A percentile compares a stretch with the other conserved stretches of the same genome.
Evolutionary conservation across 2,113 vertebrate species (phyloP).

Genomic region (Otolemur garnettii): DNA sequence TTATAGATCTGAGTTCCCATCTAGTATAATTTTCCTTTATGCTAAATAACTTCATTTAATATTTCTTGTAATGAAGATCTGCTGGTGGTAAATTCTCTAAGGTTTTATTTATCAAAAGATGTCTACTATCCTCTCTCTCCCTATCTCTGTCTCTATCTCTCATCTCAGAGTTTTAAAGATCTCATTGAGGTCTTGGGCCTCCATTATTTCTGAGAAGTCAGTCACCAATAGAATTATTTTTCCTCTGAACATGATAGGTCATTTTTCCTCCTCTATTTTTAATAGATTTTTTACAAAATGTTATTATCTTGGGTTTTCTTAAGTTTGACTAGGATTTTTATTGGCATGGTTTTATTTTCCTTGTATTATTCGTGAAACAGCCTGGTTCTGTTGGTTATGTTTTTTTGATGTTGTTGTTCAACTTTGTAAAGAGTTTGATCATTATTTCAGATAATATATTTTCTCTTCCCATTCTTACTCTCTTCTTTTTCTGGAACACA

Average conservation of each 20-base stretch:
- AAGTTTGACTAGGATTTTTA: neutral
- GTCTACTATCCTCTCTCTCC: too few relatives aligned
- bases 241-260: neutral
- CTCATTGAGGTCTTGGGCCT: neutral
- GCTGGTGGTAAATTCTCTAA: neutral
- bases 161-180: neutral
- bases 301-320: neutral
- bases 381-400: neutral
- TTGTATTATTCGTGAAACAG: neutral
- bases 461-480: neutral
- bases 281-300: neutral
- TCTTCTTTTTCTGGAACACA: neutral
- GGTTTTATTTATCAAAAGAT: neutral
- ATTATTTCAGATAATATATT: neutral
- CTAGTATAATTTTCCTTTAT: neutral
- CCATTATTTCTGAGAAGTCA: neutral
- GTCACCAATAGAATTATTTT: neutral
- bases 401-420: neutral
- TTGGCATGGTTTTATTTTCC: neutral
- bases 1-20: neutral
- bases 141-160: too few relatives aligned
- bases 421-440: neutral
- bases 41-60: neutral
- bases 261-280: neutral
- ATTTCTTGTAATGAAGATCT: neutral